Conservation (phyloP, 2,888 invertebrate genomes). For the Diplazon laetatorius region DNA sequence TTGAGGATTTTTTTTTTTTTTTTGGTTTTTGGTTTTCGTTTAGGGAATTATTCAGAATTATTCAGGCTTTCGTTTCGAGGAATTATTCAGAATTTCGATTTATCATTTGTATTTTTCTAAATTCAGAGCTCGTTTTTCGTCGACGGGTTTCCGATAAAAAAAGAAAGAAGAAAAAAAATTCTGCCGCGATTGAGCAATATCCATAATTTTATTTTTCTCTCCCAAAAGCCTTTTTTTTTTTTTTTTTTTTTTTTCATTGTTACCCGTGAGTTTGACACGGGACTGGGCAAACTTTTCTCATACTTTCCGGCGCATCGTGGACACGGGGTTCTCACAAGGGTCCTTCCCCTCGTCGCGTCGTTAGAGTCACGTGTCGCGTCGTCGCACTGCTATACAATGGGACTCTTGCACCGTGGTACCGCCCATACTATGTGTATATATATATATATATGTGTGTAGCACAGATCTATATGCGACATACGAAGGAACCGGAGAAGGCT, state of each 20-base stretch:
- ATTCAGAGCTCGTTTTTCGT: neutral
- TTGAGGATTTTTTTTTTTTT: too few species aligned
- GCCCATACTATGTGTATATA: too few species aligned
- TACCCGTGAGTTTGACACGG: neutral
- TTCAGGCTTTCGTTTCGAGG: too few species aligned
- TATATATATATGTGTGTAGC: too few species aligned
- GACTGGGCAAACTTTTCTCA: neutral
- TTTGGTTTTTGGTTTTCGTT: too few species aligned
- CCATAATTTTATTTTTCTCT: neutral
- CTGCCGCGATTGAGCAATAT: too few species aligned
- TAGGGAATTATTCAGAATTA: too few species aligned
- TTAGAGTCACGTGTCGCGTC: constrained; percentile 59
- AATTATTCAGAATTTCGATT: too few species aligned
- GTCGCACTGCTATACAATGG: constrained; percentile 27
- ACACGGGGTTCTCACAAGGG: constrained; percentile 2
- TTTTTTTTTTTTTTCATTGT: neutral
- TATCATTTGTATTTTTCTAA: neutral
- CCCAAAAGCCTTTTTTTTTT: neutral
- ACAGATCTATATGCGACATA: too few species aligned
- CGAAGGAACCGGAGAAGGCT: too few species aligned
- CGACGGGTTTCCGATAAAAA: neutral
- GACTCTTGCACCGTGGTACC: too few species aligned
- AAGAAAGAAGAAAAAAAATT: too few species aligned
- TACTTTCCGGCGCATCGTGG: constrained; percentile 11
- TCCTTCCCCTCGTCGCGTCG: constrained; percentile 46